Evolutionary conservation across 2,113 vertebrate genomes (phyloP).

Genomic region (Peromyscus maniculatus): DNA sequence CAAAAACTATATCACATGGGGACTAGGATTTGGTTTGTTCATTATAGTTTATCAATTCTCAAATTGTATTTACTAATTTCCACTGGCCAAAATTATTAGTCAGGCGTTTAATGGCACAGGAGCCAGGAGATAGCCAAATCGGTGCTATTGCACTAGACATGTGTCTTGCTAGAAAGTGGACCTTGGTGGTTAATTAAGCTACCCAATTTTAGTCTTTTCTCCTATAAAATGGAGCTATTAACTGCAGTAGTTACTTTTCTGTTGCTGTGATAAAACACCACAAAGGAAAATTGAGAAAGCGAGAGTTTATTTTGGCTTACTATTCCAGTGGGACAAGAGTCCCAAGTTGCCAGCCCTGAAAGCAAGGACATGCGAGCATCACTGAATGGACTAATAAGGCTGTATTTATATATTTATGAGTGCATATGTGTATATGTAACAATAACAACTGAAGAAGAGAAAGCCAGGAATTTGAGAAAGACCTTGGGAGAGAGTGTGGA

Average conservation of each 20-base stretch:
- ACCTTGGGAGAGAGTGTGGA: background rate
- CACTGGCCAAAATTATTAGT: background rate
- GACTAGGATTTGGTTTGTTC: background rate
- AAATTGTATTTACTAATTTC: background rate
- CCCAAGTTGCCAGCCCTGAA: background rate
- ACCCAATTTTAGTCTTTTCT: background rate
- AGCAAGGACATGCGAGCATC: rapidly evolving
- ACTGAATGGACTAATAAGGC: no score
- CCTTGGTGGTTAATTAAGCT: background rate
- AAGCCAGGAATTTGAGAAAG: background rate
- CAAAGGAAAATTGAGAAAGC: background rate
- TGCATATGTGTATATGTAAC: background rate
- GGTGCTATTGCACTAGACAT: background rate
- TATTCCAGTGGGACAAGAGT: background rate
- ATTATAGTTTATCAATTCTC: background rate
- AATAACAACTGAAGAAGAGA: background rate
- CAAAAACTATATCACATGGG: background rate
- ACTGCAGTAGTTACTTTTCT: background rate
- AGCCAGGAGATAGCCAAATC: background rate
- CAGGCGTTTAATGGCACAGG: rapidly evolving
- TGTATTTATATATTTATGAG: background rate
- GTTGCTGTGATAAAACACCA: background rate
- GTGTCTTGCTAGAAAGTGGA: background rate
- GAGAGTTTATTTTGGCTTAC: background rate
- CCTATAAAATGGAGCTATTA: background rate